Evolutionary conservation across 2,888 invertebrate genomes (phyloP).

Genomic region (Flexamia atlantica): DNA sequence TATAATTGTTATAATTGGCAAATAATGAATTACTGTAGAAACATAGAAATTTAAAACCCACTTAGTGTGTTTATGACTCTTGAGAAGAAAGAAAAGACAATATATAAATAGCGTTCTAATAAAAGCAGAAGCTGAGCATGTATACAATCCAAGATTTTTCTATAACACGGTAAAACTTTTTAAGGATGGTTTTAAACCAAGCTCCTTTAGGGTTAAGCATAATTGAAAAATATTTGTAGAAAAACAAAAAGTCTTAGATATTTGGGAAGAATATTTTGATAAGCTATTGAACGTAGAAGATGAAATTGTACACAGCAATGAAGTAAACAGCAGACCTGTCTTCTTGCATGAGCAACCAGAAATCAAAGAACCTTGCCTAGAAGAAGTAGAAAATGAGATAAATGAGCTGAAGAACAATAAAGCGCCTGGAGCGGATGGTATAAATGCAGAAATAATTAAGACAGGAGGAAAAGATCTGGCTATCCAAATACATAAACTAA

Average conservation of each 20-base stretch:
- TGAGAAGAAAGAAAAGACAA: constrained; percentile 40
- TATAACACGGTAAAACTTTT: constrained; percentile 32
- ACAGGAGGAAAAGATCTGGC: constrained; percentile 47
- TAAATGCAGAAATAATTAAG: constrained; percentile 61
- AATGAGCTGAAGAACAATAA: constrained; percentile 33
- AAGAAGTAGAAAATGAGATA: constrained; percentile 40
- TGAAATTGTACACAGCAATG: neutral
- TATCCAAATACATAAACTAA: constrained; percentile 45
- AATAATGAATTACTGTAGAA: too few relatives aligned
- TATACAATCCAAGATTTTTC: neutral
- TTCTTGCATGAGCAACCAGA: constrained; percentile 41
- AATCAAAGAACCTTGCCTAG: constrained; percentile 36
- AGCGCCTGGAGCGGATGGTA: constrained; percentile 19
- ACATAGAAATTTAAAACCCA: too few relatives aligned
- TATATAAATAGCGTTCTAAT: constrained; percentile 47
- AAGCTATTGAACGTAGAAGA: constrained; percentile 31
- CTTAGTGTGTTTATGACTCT: too few relatives aligned
- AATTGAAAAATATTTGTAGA: constrained; percentile 6
- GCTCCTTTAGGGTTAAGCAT: constrained; percentile 32
- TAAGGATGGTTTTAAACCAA: constrained; percentile 39
- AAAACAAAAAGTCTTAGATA: constrained; percentile 26
- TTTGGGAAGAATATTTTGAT: constrained; percentile 27
- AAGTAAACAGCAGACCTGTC: constrained; percentile 27
- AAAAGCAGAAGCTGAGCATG: constrained; percentile 26
- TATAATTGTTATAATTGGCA: too few relatives aligned